A percentile compares a stretch with the other conserved stretches of the same genome.
Conservation (phyloP, 2,797 vertebrate species). For the Chelidonichthys spinosus region DNA sequence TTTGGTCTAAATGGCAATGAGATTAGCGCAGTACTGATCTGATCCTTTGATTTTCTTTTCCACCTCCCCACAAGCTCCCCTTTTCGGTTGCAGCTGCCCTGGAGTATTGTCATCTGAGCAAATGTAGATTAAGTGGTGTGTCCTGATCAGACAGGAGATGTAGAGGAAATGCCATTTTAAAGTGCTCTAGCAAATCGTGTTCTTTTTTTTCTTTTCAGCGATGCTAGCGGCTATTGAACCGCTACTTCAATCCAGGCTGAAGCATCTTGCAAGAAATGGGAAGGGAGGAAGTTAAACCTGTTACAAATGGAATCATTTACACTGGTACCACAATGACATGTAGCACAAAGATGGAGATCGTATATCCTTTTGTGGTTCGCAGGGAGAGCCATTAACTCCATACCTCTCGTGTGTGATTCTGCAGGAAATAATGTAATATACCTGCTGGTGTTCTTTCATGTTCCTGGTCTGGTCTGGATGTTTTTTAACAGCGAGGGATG, state of each 20-base stretch:
- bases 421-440: constrained; percentile 43
- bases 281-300: neutral
- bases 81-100: constrained; percentile 4
- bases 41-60: constrained; percentile 47
- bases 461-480: constrained; percentile 38
- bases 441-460: constrained; percentile 47
- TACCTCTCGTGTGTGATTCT: constrained; percentile 8
- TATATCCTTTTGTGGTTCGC: constrained; percentile 23
- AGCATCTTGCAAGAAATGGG: neutral
- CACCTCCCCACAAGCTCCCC: constrained; percentile 6
- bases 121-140: constrained; percentile 31
- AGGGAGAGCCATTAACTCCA: neutral
- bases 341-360: constrained; percentile 23
- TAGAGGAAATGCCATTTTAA: constrained; percentile 16
- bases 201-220: neutral
- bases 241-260: neutral
- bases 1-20: constrained; percentile 75
- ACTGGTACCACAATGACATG: neutral
- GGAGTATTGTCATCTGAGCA: constrained; percentile 22
- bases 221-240: neutral
- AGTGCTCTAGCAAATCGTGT: neutral
- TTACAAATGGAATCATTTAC: neutral
- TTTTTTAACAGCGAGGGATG: constrained; percentile 49
- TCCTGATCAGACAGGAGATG: constrained; percentile 9
- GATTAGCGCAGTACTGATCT: constrained; percentile 64